Evolutionary conservation across 2,113 vertebrate genomes (phyloP), one percentile per base, ranked within the genome.

Genomic region (Ammodytes marinus): DNA sequence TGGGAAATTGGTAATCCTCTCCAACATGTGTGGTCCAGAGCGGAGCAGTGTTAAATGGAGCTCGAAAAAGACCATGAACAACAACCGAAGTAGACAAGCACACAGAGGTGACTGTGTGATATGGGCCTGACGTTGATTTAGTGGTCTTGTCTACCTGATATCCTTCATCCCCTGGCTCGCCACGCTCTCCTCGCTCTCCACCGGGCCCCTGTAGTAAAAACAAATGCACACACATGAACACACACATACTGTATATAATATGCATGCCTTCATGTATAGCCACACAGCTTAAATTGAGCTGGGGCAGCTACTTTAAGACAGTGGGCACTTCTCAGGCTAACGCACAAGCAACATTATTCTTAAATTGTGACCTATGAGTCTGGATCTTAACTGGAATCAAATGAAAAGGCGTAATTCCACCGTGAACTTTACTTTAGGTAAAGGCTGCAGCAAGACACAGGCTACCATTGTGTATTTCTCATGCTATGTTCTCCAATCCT

Each of bases 111-210:
- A 42, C 50, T 15, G 63, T 58, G 63, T 72, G 9, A 80, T 59
- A 45, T 27, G 52, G 27, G 27, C 82, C 59, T 70, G 42, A 61
- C 39, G 57, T 68, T 50, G 61, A 27, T 63, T 66, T 73, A 55
- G 69, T 63, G 45, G 14, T 67, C 64, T 53, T 42, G 10, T 74
- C 72, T 91, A 99, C 98, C 96, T 96, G 95, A 94, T 98, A 99
- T 55, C 98, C 98, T 66, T 96, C 93, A 75, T 95, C 93, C 77
- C 98, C 98, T 42, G 97, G 91, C 61, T 97, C 97, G 81, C 98
- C 98, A 74, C 96, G 95, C 2, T 99, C 97, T 83, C 98, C 98
- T 91, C 19, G 93, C 79, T 97, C 96, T 67, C 98, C 98, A 12
- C 71, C 27, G 75, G 86, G 89, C 49, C 98, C 98, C 98, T 99